A percentile compares a stretch with the other conserved stretches of the same genome.
Conservation (phyloP, 2,888 invertebrate species). For the Oegoconia quadripuncta region DNA sequence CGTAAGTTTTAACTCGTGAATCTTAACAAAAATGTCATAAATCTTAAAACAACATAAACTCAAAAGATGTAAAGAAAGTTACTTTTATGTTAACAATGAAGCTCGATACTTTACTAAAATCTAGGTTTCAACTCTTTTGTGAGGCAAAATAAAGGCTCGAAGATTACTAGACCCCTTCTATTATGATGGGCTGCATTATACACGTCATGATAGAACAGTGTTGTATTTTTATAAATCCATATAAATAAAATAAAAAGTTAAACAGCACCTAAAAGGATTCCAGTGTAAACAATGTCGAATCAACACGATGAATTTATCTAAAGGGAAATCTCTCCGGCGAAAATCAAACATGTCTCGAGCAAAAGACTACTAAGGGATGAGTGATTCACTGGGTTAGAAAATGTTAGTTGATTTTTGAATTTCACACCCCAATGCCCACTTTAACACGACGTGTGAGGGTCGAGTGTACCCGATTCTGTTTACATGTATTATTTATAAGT, state of each 20-base stretch:
- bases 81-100: no score
- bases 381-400: slow-evolving; percentile 70
- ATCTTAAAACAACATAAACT: no score
- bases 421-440: slow-evolving; percentile 61
- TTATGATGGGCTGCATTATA: no score
- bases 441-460: slow-evolving; percentile 30
- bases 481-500: slow-evolving; percentile 22
- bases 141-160: no score
- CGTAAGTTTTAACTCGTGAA: no score
- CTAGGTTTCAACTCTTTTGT: no score
- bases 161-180: no score
- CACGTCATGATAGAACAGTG: neutral
- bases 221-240: slow-evolving; percentile 1
- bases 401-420: slow-evolving; percentile 78
- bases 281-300: slow-evolving; percentile 66
- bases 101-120: no score
- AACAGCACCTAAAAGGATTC: slow-evolving; percentile 58
- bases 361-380: slow-evolving; percentile 63
- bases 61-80: no score
- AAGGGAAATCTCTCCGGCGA: slow-evolving; percentile 54
- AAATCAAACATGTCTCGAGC: slow-evolving; percentile 63
- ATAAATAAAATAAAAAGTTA: slow-evolving; percentile 40
- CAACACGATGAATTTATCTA: slow-evolving; percentile 60
- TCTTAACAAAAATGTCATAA: no score
- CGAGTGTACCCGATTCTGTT: slow-evolving; percentile 41